A percentile compares a stretch with the other conserved stretches of the same genome.
These are phyloP conservation scores for Chrysomallon squamiferum DNA, from an alignment of 1,140 invertebrate species.

Conservation along the genomic window DNA sequence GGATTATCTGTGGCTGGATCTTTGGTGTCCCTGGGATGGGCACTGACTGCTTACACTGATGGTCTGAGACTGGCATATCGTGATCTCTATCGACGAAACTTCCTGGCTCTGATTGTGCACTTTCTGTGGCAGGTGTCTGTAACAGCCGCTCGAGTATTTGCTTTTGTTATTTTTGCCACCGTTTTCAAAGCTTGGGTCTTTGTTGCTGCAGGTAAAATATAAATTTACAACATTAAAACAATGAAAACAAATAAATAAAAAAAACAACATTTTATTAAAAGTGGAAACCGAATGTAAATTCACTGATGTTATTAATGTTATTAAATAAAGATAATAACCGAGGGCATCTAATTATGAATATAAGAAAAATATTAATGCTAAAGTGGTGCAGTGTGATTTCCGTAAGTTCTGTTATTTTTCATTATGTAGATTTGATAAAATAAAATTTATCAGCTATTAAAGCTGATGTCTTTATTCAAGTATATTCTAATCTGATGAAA, in stretches of 20 bases:
- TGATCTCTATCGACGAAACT: constrained; percentile 73
- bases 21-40: constrained; percentile 83
- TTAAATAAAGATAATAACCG: too few species aligned
- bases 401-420: too few species aligned
- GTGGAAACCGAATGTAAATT: neutral
- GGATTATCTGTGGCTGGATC: constrained; percentile 68
- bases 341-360: too few species aligned
- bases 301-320: neutral
- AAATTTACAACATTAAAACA: too few species aligned
- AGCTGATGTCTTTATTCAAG: too few species aligned
- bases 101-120: constrained; percentile 65
- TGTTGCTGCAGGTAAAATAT: constrained; percentile 38
- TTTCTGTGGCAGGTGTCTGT: constrained; percentile 73
- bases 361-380: too few species aligned
- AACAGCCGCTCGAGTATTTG: constrained; percentile 71
- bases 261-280: neutral
- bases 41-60: constrained; percentile 82
- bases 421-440: too few species aligned
- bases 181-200: constrained; percentile 67
- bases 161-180: constrained; percentile 68
- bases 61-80: constrained; percentile 73
- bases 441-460: too few species aligned
- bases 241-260: too few species aligned
- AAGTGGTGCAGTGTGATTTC: too few species aligned
- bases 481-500: too few species aligned